These are phyloP conservation scores for Exephanes ischioxanthus DNA, from an alignment of 2,888 invertebrate species.

Conservation along the genomic window DNA sequence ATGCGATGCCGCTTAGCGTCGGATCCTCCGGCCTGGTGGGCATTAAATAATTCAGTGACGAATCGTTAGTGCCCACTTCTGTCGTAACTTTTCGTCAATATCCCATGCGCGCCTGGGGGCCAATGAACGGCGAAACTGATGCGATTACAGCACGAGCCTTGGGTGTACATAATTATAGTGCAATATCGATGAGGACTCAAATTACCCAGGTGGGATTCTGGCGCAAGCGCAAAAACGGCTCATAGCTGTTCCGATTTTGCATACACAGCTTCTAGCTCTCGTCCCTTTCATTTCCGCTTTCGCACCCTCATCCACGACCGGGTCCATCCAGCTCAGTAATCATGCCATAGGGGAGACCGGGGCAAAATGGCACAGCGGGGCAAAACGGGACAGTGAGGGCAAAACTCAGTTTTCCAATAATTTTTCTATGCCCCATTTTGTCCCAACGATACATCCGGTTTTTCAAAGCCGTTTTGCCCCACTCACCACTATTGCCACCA, in stretches of 20 bases:
- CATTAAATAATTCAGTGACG: slow-evolving; percentile 66
- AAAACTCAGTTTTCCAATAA: no score
- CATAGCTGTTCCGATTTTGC: slow-evolving; percentile 7
- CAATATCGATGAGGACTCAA: slow-evolving; percentile 24
- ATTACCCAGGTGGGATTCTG: background rate
- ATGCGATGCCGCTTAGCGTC: slow-evolving; percentile 34
- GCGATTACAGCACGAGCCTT: slow-evolving; percentile 26
- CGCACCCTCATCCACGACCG: slow-evolving; percentile 23
- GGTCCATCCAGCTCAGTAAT: slow-evolving; percentile 29
- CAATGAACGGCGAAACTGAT: slow-evolving; percentile 52
- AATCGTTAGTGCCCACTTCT: slow-evolving; percentile 54
- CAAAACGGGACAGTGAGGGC: no score
- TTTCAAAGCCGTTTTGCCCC: no score
- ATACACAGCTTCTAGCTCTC: slow-evolving; percentile 19
- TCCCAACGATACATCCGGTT: no score
- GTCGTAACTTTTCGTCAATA: slow-evolving; percentile 56
- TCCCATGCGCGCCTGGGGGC: slow-evolving; percentile 43
- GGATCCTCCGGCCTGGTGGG: slow-evolving; percentile 2
- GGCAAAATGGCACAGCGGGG: no score
- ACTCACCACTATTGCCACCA: no score
- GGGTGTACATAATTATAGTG: background rate
- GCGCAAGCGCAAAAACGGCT: no score
- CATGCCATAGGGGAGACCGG: no score
- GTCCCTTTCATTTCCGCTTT: slow-evolving; percentile 28
- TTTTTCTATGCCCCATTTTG: no score